A percentile compares a stretch with the other conserved stretches of the same genome.
These are phyloP conservation scores for Aplodontia rufa DNA, from an alignment of 2,113 vertebrate species.

Conservation along the genomic window DNA sequence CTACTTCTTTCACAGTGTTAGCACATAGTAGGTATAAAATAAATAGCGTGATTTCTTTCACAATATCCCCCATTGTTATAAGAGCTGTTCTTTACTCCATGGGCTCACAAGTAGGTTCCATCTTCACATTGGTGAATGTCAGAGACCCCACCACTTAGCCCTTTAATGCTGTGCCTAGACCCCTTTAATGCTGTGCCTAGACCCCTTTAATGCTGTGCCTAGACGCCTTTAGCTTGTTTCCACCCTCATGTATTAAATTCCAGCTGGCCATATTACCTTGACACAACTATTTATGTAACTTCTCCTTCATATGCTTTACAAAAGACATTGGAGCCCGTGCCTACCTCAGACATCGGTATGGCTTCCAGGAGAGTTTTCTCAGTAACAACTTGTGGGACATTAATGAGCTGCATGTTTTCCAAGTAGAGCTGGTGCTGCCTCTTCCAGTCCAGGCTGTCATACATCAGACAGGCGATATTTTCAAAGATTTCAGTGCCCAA, in stretches of 20 bases:
- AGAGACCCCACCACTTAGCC: not conserved
- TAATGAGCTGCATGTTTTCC: conserved; percentile 84
- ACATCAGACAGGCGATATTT: conserved; percentile 90
- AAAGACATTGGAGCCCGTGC: not conserved
- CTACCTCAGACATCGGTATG: conserved; percentile 71
- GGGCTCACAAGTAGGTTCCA: not conserved
- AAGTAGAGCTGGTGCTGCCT: conserved; percentile 91
- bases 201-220: not conserved
- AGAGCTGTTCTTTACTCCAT: not conserved
- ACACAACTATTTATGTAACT: not conserved
- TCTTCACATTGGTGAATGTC: not conserved
- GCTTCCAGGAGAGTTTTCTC: conserved; percentile 44
- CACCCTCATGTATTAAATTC: not conserved
- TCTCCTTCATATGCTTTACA: not conserved
- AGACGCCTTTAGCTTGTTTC: not conserved
- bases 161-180: not conserved
- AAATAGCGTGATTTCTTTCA: not conserved
- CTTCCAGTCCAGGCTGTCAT: conserved; percentile 91
- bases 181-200: not conserved
- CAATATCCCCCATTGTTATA: too few species aligned
- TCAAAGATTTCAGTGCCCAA: conserved; percentile 90
- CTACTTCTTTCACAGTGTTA: not conserved
- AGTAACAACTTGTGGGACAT: conserved; percentile 79
- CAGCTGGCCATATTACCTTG: not conserved
- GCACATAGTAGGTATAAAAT: not conserved